Base-by-base conservation (phyloP, 2,797 vertebrate genomes). In the Vipera latastei region DNA sequence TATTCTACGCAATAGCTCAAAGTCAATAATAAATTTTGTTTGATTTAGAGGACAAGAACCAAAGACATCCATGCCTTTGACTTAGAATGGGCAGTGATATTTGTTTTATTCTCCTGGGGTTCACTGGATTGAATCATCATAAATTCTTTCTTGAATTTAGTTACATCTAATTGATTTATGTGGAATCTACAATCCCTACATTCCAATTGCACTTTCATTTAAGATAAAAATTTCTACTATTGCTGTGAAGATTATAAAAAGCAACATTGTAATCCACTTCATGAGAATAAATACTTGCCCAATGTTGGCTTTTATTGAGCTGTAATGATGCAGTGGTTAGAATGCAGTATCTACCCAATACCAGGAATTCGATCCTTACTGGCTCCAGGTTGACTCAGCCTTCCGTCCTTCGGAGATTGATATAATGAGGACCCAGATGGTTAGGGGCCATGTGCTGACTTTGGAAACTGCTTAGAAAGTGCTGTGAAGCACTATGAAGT, bases 1-100 rank as follows among this genome's bases (percentile, higher is more conserved):
- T 86, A 18, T 22, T 89, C 56, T 78, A 44, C 32, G 14, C n/a
- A 56, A 89, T 56, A 92, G 88, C 59, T 89, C 73, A 55, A 90
- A 90, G 88, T n/a, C 92, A 89, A 38, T 25, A 92, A 56, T 90
- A 90, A 86, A 86, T 92, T 86, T 92, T 78, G 56, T 57, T 60
- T 83, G 87, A 89, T 44, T 32, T 78, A 26, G 13, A 78, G 32
- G 65, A 57, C 53, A 55, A 85, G 57, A 63, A 55, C 14, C 61
- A 85, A 86, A 55, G 25, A 90, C 51, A 90, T 48, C 57, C 22
- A 85, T 38, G 38, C 56, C 56, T 55, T 28, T 85, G 22, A 22
- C 48, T 89, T 59, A 44, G 16, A 55, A 88, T 63, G n/a, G n/a
- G 61, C 25, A 89, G 44, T 32, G 26, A 48, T 38, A 60, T 92